A percentile compares a stretch with the other conserved stretches of the same genome.
These are phyloP conservation scores for Drosophila hamatofila DNA, from an alignment of 2,888 invertebrate genomes.

Conservation along the genomic window DNA sequence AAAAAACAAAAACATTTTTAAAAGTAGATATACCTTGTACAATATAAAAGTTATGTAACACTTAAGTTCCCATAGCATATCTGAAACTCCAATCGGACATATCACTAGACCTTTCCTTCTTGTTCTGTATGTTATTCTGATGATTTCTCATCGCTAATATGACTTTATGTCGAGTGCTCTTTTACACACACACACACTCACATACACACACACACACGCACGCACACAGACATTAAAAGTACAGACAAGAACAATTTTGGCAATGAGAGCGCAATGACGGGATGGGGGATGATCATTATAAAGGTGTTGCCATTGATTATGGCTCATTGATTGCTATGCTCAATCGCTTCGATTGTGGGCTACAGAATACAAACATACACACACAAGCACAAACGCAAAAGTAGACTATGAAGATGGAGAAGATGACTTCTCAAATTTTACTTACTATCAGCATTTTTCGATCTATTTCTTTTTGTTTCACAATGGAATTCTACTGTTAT, in stretches of 20 bases:
- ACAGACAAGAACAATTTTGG: conserved; percentile 11
- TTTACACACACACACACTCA: no score
- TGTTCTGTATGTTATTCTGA: no score
- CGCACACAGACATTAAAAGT: background rate
- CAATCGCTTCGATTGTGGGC: conserved; percentile 9
- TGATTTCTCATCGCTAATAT: no score
- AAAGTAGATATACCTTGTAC: no score
- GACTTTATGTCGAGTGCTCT: no score
- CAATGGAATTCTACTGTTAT: conserved; percentile 16
- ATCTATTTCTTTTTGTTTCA: conserved; percentile 19
- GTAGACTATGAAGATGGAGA: background rate
- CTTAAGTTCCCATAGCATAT: no score
- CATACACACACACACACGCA: background rate
- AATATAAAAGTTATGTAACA: no score
- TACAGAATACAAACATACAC: conserved; percentile 5
- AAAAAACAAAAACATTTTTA: no score
- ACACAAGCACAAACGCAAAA: background rate
- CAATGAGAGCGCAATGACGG: conserved; percentile 1
- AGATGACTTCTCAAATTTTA: conserved; percentile 55
- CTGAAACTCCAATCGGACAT: no score
- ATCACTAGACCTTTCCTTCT: no score
- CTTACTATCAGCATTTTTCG: conserved; percentile 32
- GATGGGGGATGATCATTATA: conserved; percentile 13
- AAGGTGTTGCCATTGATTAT: conserved; percentile 18
- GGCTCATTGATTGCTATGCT: conserved; percentile 27